Evolutionary conservation across 2,888 invertebrate genomes (phyloP), one percentile per base, ranked within the genome.

Genomic region (Chaetoderma sp.): DNA sequence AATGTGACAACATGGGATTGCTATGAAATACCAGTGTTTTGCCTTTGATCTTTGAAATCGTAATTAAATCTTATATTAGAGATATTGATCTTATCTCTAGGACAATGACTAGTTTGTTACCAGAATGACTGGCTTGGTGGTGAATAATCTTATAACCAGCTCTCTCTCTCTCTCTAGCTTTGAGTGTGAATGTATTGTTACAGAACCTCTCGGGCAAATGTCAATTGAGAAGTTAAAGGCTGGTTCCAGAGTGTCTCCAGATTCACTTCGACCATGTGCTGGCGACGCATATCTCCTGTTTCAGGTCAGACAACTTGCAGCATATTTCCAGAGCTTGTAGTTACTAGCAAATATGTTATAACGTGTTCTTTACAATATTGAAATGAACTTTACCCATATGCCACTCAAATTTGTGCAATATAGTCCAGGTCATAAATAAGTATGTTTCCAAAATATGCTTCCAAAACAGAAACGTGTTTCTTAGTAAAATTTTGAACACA

Each of bases 201-300:
- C 72, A 81, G 81, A 73, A 89, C 90, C 75, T 70, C 74, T 72
- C 68, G 83, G 75, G 57, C 71, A 63, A 72, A 81, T 92, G 61
- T 92, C 93, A 82, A 89, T 93, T n/a, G 93, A 93, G 65, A 93
- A 94, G 78, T 87, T 94, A 21, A 92, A 94, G 87, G 89, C 90
- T 5, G 92, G 93, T 60, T 92, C 92, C 77, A 91, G 90, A 77
- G 90, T 90, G 72, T 91, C 94, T 10, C 94, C 94, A 0, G 93
- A 92, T 83, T 94, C 94, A 60, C 88, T 96, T 30, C 91, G 92
- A 64, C 93, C 94, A 0, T 93, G 95, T 88, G 95, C 96, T 54
- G 92, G 79, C 0, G 98, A 98, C 88, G 98, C 97, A 0, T 98
- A 94, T 86, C 90, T 97, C 73, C 91, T 98, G 83, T 94, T 99